These are phyloP conservation scores for Acrobasis repandana DNA, from an alignment of 2,888 invertebrate genomes.

Conservation along the genomic window DNA sequence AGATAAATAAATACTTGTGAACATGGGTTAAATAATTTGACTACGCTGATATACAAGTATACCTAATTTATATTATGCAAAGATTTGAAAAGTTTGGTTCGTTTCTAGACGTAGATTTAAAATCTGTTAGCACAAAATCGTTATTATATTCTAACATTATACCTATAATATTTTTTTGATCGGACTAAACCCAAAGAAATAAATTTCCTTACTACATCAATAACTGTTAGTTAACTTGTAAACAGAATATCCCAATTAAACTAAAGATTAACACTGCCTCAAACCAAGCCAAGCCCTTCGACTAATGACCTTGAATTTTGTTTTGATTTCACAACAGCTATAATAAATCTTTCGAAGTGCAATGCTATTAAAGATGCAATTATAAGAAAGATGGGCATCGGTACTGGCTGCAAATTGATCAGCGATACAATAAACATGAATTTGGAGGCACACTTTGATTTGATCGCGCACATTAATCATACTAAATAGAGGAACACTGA, in stretches of 20 bases:
- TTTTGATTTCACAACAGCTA: slow-evolving; percentile 55
- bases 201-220: not conserved
- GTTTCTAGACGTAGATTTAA: too few relatives aligned
- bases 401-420: slow-evolving; percentile 26
- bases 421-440: slow-evolving; percentile 29
- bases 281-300: slow-evolving; percentile 42
- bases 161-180: not conserved
- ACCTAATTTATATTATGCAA: too few relatives aligned
- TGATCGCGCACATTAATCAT: slow-evolving; percentile 32
- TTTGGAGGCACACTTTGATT: slow-evolving; percentile 25
- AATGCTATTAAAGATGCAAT: slow-evolving; percentile 45
- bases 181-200: not conserved
- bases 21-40: too few relatives aligned
- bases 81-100: too few relatives aligned
- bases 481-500: slow-evolving; percentile 27
- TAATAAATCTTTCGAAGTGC: slow-evolving; percentile 60
- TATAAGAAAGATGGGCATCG: slow-evolving; percentile 37
- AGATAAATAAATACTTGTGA: too few relatives aligned
- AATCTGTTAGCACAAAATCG: too few relatives aligned
- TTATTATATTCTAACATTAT: too few relatives aligned
- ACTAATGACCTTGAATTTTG: slow-evolving; percentile 63
- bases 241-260: slow-evolving; percentile 51
- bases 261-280: slow-evolving; percentile 22
- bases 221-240: slow-evolving; percentile 45
- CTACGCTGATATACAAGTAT: too few relatives aligned